Evolutionary conservation across 2,797 vertebrate species (phyloP).

Genomic region (Apogon talboti): DNA sequence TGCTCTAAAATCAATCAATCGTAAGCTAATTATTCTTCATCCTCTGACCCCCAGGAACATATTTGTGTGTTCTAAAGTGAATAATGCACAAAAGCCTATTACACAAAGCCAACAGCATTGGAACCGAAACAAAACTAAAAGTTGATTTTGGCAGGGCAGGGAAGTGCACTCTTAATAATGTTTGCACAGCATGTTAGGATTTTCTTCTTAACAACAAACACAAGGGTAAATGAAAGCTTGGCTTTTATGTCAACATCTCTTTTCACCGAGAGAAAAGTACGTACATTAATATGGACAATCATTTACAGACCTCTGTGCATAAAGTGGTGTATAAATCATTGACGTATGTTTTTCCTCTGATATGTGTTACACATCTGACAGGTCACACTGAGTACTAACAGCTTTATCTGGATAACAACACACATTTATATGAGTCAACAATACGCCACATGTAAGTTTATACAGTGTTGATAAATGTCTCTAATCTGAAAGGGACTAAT

Average conservation of each 20-base stretch:
- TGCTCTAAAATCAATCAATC: constrained; percentile 39
- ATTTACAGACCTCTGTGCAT: constrained; percentile 23
- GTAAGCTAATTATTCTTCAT: constrained; percentile 6
- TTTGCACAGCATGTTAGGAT: constrained; percentile 38
- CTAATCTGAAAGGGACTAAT: background rate
- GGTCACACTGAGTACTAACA: background rate
- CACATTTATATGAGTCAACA: background rate
- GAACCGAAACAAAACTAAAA: constrained; percentile 31
- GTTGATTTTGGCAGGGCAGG: constrained; percentile 50
- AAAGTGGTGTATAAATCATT: background rate
- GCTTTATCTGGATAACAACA: background rate
- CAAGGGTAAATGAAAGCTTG: constrained; percentile 37
- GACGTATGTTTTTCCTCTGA: constrained; percentile 6
- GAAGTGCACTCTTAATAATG: constrained; percentile 21
- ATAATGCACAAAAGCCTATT: background rate
- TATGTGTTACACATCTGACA: no score
- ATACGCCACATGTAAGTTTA: background rate
- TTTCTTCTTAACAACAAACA: constrained; percentile 53
- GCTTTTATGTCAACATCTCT: constrained; percentile 26
- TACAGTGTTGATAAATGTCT: background rate
- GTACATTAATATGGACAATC: background rate
- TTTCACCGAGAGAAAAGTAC: background rate
- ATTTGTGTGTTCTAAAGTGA: constrained; percentile 11
- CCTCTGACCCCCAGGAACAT: background rate
- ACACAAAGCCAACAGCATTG: background rate